Percentiles rank a stretch among this genome's conserved stretches.
phyloP scores from a whole-genome alignment of 2,113 vertebrate species.

The Mormyrus lacerda region DNA sequence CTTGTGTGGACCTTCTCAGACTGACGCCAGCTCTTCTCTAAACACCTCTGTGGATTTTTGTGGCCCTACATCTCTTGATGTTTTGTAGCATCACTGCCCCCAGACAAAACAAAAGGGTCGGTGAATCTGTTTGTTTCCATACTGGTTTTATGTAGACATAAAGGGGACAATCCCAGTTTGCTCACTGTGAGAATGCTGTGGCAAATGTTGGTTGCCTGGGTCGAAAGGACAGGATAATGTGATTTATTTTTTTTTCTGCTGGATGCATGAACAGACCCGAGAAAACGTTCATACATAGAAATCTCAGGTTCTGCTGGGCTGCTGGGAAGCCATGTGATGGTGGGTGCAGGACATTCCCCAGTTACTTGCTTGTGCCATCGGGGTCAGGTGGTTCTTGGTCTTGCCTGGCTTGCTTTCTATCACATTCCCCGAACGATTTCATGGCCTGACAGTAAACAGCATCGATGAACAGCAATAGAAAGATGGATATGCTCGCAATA shows the following conservation, averaged over 20 bases:
- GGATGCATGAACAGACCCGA: background rate
- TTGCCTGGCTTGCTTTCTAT: background rate
- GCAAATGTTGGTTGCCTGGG: background rate
- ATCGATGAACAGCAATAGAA: background rate
- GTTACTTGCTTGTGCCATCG: background rate
- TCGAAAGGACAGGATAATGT: background rate
- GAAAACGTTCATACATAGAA: background rate
- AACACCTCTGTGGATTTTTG: background rate
- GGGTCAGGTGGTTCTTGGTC: background rate
- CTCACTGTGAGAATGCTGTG: background rate
- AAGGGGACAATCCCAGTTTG: background rate
- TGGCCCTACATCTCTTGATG: background rate
- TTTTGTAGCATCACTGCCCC: background rate
- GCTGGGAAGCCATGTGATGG: background rate
- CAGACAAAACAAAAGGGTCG: background rate
- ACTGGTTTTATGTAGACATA: background rate
- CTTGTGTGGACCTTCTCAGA: background rate
- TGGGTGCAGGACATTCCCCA: background rate
- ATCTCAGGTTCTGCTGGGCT: background rate
- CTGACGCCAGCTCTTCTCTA: background rate
- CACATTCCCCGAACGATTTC: background rate
- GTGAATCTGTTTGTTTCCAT: background rate
- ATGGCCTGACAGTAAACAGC: background rate
- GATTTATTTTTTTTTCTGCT: background rate
- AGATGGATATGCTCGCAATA: background rate